Conservation (phyloP, 2,797 vertebrate species). For the Coregonus sp. region DNA sequence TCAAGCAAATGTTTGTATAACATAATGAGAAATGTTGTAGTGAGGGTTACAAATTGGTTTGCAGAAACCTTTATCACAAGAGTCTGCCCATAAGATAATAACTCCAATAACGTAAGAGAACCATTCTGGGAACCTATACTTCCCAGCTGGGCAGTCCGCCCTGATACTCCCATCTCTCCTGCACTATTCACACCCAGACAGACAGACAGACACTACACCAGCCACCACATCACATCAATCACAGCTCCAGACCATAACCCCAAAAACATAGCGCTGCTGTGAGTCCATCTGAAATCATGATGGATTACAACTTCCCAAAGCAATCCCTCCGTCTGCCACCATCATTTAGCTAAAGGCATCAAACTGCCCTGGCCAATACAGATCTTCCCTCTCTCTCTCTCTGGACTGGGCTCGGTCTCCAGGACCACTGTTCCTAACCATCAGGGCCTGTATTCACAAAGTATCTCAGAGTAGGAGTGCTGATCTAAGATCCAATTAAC, state of each 20-base stretch:
- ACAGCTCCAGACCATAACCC: conserved; percentile 71
- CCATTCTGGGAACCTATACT: conserved; percentile 34
- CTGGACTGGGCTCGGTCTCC: conserved; percentile 21
- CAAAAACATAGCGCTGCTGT: conserved; percentile 67
- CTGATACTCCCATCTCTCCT: conserved; percentile 19
- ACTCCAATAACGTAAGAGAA: conserved; percentile 14
- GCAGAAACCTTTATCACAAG: conserved; percentile 31
- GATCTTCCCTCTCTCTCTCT: conserved; percentile 7
- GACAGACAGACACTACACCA: conserved; percentile 1
- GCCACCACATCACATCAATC: conserved; percentile 69
- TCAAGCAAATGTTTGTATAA: background rate
- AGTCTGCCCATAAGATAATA: background rate
- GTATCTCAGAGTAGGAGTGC: too few species aligned
- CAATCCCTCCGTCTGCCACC: conserved; percentile 75
- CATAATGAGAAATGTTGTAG: conserved; percentile 23
- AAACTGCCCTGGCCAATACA: conserved; percentile 64
- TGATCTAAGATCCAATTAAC: too few species aligned
- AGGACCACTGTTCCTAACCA: conserved; percentile 36
- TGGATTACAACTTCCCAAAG: conserved; percentile 80
- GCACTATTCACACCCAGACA: background rate
- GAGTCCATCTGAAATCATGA: conserved; percentile 80
- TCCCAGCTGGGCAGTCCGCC: conserved; percentile 27
- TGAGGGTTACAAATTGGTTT: conserved; percentile 42
- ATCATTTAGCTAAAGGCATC: conserved; percentile 78
- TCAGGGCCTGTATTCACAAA: background rate